Evolutionary conservation across 2,113 vertebrate species (phyloP).

Genomic region (Etia nguti): DNA sequence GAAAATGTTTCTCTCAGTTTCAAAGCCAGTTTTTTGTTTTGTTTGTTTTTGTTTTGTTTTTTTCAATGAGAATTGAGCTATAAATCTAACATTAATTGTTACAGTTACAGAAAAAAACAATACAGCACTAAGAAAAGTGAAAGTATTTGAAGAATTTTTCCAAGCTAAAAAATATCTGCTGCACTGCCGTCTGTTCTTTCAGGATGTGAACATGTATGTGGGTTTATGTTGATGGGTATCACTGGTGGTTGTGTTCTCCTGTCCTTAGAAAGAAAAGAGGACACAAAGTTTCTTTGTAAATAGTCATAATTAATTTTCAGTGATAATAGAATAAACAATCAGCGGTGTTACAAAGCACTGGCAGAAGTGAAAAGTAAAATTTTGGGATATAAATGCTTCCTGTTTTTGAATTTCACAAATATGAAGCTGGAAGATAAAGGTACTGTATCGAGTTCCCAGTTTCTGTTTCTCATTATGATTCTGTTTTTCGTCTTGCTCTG

Average conservation of each 20-base stretch:
- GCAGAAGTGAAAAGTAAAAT: neutral
- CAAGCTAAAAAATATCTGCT: neutral
- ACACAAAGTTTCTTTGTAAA: rapidly evolving
- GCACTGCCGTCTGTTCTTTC: rapidly evolving
- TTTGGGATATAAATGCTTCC: neutral
- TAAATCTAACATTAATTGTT: too few species aligned
- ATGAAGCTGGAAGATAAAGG: rapidly evolving
- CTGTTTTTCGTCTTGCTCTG: rapidly evolving
- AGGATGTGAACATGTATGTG: neutral
- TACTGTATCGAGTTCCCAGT: neutral
- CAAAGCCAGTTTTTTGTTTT: too few species aligned
- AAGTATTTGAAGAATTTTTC: rapidly evolving
- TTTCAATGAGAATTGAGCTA: too few species aligned
- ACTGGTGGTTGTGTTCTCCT: neutral
- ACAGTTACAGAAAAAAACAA: neutral
- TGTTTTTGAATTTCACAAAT: neutral
- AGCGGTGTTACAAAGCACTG: rapidly evolving
- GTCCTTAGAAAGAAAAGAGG: neutral
- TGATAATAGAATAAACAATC: neutral
- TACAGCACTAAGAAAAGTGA: neutral
- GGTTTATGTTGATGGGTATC: rapidly evolving
- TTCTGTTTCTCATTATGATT: neutral
- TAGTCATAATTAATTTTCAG: neutral
- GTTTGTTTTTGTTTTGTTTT: too few species aligned
- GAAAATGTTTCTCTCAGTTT: too few species aligned